Evolutionary conservation across 2,888 invertebrate genomes (phyloP).

Genomic region (Metacarcinus magister): DNA sequence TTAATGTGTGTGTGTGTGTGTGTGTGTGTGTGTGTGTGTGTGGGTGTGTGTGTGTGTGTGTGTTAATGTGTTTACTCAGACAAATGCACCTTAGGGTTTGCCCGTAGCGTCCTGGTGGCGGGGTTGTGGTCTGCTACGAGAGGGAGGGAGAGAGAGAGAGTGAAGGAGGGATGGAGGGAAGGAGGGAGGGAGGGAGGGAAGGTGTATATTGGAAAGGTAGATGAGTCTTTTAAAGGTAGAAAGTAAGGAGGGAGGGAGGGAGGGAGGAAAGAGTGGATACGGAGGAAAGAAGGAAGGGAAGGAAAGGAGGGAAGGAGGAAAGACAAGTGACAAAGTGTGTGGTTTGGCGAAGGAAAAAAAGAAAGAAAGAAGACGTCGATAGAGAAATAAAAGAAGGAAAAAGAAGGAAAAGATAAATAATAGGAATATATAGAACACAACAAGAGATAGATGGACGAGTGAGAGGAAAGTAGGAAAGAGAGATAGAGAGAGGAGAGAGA

Average conservation of each 20-base stretch:
- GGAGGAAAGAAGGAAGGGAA: neutral
- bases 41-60: slow-evolving; percentile 14
- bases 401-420: neutral
- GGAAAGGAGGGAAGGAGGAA: neutral
- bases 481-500: no score
- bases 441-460: no score
- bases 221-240: neutral
- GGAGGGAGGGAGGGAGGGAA: neutral
- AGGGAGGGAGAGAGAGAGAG: neutral
- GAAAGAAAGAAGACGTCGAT: neutral
- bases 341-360: neutral
- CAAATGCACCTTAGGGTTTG: neutral
- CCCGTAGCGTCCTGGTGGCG: neutral
- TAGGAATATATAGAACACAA: neutral
- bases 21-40: slow-evolving; percentile 21
- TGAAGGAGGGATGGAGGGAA: neutral
- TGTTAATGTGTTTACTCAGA: neutral
- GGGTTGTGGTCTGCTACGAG: neutral
- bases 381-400: neutral
- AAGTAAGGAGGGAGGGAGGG: no score
- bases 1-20: neutral
- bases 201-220: neutral
- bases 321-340: neutral
- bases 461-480: neutral
- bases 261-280: neutral